Percentiles rank a stretch among this genome's conserved stretches.
phyloP scores from a whole-genome alignment of 2,797 vertebrate species.

The Brachyalestes nurse region DNA sequence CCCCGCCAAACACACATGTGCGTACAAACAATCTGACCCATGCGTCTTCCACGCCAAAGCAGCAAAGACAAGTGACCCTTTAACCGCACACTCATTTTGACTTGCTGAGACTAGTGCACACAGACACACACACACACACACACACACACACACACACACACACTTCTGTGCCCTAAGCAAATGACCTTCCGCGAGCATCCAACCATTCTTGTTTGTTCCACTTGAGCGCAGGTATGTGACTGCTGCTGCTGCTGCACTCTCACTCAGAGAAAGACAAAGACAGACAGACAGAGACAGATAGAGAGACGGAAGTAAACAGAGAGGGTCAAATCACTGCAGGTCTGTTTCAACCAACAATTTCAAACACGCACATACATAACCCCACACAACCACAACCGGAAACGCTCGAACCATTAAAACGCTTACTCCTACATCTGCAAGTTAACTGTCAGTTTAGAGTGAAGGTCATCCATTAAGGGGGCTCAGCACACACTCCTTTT shows the following conservation, averaged over 20 bases:
- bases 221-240: slow-evolving; percentile 78
- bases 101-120: slow-evolving; percentile 28
- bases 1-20: slow-evolving; percentile 30
- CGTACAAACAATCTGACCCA: slow-evolving; percentile 16
- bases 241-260: slow-evolving; percentile 54
- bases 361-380: neutral
- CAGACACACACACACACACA: slow-evolving; percentile 29
- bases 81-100: slow-evolving; percentile 30
- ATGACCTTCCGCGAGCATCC: slow-evolving; percentile 80
- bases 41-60: slow-evolving; percentile 24
- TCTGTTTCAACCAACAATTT: slow-evolving; percentile 5
- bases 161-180: slow-evolving; percentile 65
- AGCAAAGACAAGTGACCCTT: slow-evolving; percentile 36
- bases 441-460: neutral
- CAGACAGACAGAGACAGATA: neutral
- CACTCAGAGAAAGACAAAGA: neutral
- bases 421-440: neutral
- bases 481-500: neutral
- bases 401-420: neutral
- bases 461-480: neutral
- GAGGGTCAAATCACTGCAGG: slow-evolving; percentile 5
- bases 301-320: neutral
- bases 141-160: slow-evolving; percentile 30
- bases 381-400: neutral
- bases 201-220: slow-evolving; percentile 80